Evolutionary conservation across 2,888 invertebrate species (phyloP).

Genomic region (Microdon myrmicae): DNA sequence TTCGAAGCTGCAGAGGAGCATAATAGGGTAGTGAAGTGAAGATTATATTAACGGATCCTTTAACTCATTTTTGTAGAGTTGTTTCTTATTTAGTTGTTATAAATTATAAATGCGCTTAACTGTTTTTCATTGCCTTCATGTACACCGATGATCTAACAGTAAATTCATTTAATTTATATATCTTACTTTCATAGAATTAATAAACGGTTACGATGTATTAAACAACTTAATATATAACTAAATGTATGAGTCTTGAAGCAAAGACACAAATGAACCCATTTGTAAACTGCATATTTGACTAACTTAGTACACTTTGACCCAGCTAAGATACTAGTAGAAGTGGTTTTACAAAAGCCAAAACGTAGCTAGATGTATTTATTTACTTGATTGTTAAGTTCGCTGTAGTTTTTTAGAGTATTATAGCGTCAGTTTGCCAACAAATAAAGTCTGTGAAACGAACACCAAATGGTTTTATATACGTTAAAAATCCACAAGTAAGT

Average conservation of each 20-base stretch:
- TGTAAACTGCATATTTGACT: not conserved
- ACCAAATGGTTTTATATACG: not conserved
- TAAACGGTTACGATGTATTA: constrained; percentile 2
- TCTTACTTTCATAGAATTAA: constrained; percentile 7
- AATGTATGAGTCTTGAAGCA: not conserved
- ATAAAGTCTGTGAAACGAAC: constrained; percentile 38
- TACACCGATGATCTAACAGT: too few relatives aligned
- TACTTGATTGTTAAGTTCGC: constrained; percentile 26
- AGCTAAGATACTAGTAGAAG: too few relatives aligned
- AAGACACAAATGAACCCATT: not conserved
- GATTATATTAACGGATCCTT: constrained; percentile 37
- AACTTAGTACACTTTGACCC: too few relatives aligned
- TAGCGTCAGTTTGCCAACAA: constrained; percentile 31
- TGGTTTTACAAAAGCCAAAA: constrained; percentile 31
- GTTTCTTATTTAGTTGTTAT: constrained; percentile 51
- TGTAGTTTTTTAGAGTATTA: constrained; percentile 23
- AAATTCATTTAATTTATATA: too few relatives aligned
- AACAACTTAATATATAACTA: constrained; percentile 15
- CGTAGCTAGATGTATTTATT: constrained; percentile 19
- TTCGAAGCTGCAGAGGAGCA: constrained; percentile 37
- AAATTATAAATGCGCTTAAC: too few relatives aligned
- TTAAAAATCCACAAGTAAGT: too few relatives aligned
- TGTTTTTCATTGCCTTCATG: too few relatives aligned
- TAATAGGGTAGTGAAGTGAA: constrained; percentile 39
- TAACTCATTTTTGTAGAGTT: constrained; percentile 52